Evolutionary conservation across 2,797 vertebrate species (phyloP).

Genomic region (Gephyroberyx darwinii): DNA sequence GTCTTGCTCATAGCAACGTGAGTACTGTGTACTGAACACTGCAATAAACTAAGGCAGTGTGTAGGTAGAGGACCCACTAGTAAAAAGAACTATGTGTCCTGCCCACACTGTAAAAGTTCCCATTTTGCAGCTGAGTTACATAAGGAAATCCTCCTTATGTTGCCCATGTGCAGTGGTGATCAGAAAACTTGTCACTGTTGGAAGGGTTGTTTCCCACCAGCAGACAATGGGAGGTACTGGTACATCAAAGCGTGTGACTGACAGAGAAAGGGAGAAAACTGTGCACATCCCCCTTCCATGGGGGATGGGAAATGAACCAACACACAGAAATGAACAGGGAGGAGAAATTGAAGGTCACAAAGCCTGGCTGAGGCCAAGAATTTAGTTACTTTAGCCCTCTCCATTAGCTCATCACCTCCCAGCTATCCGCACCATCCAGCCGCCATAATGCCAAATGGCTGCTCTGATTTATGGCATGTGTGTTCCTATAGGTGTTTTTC

Average conservation of each 20-base stretch:
- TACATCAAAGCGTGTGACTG: conserved; percentile 18
- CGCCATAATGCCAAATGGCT: background rate
- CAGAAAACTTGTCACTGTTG: conserved; percentile 2
- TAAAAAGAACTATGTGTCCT: conserved; percentile 46
- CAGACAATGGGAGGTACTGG: background rate
- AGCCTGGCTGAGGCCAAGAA: background rate
- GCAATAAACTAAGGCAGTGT: background rate
- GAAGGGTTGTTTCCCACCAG: conserved; percentile 9
- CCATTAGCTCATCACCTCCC: conserved; percentile 6
- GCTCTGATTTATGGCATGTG: conserved; percentile 21
- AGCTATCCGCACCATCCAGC: conserved; percentile 18
- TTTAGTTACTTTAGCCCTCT: conserved; percentile 12
- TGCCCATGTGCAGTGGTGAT: conserved; percentile 15
- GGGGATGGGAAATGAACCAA: background rate
- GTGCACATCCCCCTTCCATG: conserved; percentile 28
- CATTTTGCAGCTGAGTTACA: conserved; percentile 43
- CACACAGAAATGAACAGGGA: conserved; percentile 4
- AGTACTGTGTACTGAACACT: background rate
- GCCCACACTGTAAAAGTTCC: conserved; percentile 40
- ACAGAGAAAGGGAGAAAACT: conserved; percentile 14
- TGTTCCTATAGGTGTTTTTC: background rate
- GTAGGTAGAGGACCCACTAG: conserved; percentile 11
- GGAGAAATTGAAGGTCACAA: conserved; percentile 19
- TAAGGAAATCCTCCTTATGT: conserved; percentile 34
- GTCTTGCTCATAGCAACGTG: conserved; percentile 9